Evolutionary conservation across 1,140 invertebrate genomes (phyloP).

Genomic region (Diploscapter pachys): DNA sequence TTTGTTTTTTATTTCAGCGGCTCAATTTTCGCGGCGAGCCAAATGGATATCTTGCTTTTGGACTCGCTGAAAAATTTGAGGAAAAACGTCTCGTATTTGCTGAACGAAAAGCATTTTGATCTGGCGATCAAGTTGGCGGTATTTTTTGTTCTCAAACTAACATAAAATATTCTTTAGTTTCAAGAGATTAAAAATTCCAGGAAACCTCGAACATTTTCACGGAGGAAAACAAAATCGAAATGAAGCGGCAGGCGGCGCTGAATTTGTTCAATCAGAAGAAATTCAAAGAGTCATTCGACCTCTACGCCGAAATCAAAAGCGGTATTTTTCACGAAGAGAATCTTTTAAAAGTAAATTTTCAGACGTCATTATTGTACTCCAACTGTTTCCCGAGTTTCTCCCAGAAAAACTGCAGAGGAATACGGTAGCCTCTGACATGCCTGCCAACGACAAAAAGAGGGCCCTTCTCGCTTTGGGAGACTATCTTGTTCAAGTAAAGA

Average conservation of each 20-base stretch:
- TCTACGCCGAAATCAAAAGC: conserved; percentile 26
- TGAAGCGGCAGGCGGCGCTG: conserved; percentile 27
- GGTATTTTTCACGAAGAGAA: conserved; percentile 10
- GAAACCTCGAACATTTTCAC: conserved; percentile 21
- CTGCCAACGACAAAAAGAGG: conserved; percentile 30
- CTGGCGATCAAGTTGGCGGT: conserved; percentile 30
- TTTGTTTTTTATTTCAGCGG: conserved; percentile 11
- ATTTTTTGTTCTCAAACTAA: conserved; percentile 1
- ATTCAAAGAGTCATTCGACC: conserved; percentile 26
- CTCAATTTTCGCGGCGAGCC: conserved; percentile 6
- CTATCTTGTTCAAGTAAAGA: conserved; percentile 8
- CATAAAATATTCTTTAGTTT: neutral
- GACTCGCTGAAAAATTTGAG: conserved; percentile 20
- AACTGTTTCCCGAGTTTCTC: conserved; percentile 29
- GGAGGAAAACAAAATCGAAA: conserved; percentile 24
- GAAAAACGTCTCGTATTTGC: conserved; percentile 28
- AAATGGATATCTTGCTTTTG: conserved; percentile 24
- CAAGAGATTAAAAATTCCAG: neutral
- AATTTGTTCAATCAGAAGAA: conserved; percentile 35
- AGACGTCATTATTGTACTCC: conserved; percentile 20
- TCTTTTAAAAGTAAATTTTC: neutral
- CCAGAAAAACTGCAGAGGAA: conserved; percentile 17
- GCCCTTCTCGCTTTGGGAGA: conserved; percentile 28
- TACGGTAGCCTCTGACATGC: conserved; percentile 14
- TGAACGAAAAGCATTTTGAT: conserved; percentile 28